Percentiles rank a stretch among this genome's conserved stretches.
These are phyloP conservation scores for Arothron firmamentum DNA, from an alignment of 2,113 vertebrate genomes.

Conservation along the genomic window DNA sequence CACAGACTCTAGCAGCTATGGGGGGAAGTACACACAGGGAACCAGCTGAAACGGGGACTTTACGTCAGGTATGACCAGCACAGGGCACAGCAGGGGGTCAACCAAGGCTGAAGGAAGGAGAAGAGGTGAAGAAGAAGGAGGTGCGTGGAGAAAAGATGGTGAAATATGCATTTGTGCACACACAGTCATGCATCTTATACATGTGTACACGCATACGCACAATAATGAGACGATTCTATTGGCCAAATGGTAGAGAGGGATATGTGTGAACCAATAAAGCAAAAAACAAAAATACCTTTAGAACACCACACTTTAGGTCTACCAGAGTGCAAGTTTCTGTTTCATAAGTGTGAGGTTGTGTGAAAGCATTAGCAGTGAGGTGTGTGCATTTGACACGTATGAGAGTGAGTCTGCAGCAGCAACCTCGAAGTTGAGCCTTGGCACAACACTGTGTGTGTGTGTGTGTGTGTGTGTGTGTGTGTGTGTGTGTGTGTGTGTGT, in stretches of 20 bases:
- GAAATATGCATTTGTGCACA: slow-evolving; percentile 12
- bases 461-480: background rate
- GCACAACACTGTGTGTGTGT: background rate
- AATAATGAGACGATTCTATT: background rate
- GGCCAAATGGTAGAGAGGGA: too few relatives aligned
- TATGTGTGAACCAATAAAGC: too few relatives aligned
- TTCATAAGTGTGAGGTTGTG: slow-evolving; percentile 25
- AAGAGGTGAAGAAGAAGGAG: slow-evolving; percentile 19
- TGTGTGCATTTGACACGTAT: slow-evolving; percentile 30
- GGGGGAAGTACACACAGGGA: slow-evolving; percentile 24
- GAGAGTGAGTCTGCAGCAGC: slow-evolving; percentile 40
- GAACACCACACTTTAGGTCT: background rate
- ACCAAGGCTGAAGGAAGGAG: slow-evolving; percentile 48
- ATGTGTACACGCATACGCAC: slow-evolving; percentile 25
- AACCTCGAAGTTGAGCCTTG: slow-evolving; percentile 14
- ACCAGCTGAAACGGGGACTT: slow-evolving; percentile 40
- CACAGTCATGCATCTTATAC: slow-evolving; percentile 5
- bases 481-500: slow-evolving; percentile 4
- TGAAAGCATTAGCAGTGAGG: slow-evolving; percentile 21
- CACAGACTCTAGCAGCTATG: slow-evolving; percentile 49
- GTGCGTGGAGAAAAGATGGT: too few relatives aligned
- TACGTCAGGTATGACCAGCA: slow-evolving; percentile 31
- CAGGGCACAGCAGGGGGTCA: slow-evolving; percentile 31
- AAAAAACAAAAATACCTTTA: slow-evolving; percentile 1
- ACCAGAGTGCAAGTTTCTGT: background rate